A percentile compares a stretch with the other conserved stretches of the same genome.
Conservation (phyloP, 1,140 invertebrate genomes). For the Periplaneta americana region DNA sequence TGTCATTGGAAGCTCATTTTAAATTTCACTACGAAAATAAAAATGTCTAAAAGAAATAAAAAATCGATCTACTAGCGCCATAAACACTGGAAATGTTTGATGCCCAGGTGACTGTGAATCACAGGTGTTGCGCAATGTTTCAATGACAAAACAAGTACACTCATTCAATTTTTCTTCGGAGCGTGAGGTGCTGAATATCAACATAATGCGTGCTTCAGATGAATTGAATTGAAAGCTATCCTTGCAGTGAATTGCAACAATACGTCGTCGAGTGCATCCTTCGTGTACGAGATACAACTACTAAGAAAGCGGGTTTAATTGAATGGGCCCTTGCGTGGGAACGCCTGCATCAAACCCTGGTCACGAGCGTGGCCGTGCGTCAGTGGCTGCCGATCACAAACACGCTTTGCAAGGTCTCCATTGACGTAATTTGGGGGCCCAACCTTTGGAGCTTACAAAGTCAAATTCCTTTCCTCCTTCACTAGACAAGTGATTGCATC, state of each 20-base stretch:
- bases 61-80: too few species aligned
- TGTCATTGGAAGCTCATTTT: too few species aligned
- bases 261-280: not conserved
- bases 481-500: not conserved
- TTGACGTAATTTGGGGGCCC: not conserved
- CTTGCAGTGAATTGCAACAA: not conserved
- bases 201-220: too few species aligned
- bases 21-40: too few species aligned
- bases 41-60: too few species aligned
- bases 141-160: not conserved
- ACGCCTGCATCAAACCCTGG: not conserved
- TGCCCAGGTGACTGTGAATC: not conserved
- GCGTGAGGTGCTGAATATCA: too few species aligned
- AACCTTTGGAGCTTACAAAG: not conserved
- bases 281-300: not conserved
- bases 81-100: not conserved
- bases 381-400: not conserved
- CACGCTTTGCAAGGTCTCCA: not conserved
- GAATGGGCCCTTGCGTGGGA: not conserved
- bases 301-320: not conserved
- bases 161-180: not conserved
- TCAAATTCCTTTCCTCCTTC: not conserved
- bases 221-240: too few species aligned
- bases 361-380: not conserved
- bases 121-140: not conserved